phyloP scores from a whole-genome alignment of 2,113 vertebrate genomes.

The Caloenas nicobarica region DNA sequence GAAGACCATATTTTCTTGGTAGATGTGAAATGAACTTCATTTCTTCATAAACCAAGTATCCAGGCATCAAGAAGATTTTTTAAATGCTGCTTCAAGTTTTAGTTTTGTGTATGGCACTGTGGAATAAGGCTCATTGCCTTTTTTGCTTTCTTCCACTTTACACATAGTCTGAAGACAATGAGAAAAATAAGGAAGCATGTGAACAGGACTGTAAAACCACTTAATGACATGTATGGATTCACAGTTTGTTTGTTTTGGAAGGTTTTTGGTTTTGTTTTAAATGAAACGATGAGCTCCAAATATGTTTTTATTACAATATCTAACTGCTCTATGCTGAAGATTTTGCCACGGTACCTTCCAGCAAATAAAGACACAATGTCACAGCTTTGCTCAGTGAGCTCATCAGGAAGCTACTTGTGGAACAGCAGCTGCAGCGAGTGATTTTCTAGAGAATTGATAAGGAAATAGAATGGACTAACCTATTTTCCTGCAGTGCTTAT shows the following conservation, averaged over 20 bases:
- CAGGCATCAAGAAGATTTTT: not conserved
- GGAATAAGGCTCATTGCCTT: not conserved
- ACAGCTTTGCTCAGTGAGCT: not conserved
- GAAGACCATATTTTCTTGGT: not conserved
- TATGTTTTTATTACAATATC: not conserved
- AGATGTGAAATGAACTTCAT: not conserved
- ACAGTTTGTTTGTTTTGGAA: not conserved
- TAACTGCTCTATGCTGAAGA: not conserved
- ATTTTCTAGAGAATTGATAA: slow-evolving; percentile 42
- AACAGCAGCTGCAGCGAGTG: slow-evolving; percentile 23
- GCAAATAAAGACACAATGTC: not conserved
- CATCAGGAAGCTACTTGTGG: slow-evolving; percentile 24
- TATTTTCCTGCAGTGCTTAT: slow-evolving; percentile 3
- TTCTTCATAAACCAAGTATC: not conserved
- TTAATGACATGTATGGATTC: not conserved
- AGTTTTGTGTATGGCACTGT: not conserved
- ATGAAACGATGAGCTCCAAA: not conserved
- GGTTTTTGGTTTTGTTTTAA: not conserved
- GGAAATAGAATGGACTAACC: slow-evolving; percentile 38
- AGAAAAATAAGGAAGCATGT: not conserved
- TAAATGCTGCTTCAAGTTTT: not conserved
- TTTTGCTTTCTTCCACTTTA: not conserved
- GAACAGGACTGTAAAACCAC: not conserved
- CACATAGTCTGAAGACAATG: not conserved
- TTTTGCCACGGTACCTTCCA: not conserved